Evolutionary conservation across 2,113 vertebrate species (phyloP).

Genomic region (Panthera leo): DNA sequence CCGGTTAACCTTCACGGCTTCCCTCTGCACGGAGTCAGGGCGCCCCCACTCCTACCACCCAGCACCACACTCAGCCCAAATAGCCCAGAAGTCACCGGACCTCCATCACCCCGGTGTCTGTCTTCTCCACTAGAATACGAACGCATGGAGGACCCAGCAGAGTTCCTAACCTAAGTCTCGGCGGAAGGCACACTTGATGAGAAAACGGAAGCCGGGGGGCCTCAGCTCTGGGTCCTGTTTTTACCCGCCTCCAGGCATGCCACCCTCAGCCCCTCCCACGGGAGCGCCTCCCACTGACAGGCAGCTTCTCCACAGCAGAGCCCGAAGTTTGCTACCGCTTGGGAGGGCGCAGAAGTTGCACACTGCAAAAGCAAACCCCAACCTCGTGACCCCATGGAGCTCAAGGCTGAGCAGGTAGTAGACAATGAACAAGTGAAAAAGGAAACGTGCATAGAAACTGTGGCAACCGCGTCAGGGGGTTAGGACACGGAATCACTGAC

Average conservation of each 20-base stretch:
- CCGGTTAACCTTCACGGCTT: neutral
- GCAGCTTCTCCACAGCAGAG: neutral
- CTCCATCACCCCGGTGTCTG: accelerated
- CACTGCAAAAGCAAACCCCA: neutral
- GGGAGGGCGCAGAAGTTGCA: too few species aligned
- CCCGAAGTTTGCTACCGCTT: neutral
- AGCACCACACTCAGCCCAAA: accelerated
- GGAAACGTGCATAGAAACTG: neutral
- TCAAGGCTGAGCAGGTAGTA: neutral
- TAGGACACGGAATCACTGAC: neutral
- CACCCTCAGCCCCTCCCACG: neutral
- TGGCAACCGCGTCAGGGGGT: accelerated
- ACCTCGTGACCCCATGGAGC: too few species aligned
- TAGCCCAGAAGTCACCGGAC: neutral
- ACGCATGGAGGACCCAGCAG: neutral
- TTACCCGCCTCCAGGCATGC: neutral
- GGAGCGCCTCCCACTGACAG: neutral
- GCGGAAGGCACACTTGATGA: neutral
- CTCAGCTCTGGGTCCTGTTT: neutral
- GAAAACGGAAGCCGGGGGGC: neutral
- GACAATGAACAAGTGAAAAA: neutral
- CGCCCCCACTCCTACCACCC: accelerated
- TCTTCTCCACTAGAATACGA: accelerated
- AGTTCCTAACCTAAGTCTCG: neutral
- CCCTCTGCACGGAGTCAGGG: neutral